Conservation (phyloP, 2,797 vertebrate genomes). For the Myotis daubentonii region DNA sequence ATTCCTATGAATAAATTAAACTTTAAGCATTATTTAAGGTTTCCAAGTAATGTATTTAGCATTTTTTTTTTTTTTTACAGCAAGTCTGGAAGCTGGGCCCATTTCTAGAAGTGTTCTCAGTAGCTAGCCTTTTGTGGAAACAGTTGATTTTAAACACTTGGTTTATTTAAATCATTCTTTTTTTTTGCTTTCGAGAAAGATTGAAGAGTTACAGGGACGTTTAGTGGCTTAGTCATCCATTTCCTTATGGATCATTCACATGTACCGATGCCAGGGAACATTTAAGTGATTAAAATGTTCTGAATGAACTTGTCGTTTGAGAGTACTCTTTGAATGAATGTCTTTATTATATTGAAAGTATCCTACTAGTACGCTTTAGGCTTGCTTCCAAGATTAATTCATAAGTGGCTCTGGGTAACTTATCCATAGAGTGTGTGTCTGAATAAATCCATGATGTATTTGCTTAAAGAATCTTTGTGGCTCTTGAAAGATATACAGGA, state of each 20-base stretch:
- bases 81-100: constrained; percentile 50
- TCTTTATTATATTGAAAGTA: neutral
- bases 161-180: constrained; percentile 57
- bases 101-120: constrained; percentile 67
- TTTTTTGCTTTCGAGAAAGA: constrained; percentile 62
- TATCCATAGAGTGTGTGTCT: neutral
- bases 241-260: constrained; percentile 59
- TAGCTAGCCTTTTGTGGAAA: constrained; percentile 65
- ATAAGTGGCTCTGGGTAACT: neutral
- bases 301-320: constrained; percentile 71
- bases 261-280: neutral
- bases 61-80: neutral
- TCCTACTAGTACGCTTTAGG: constrained; percentile 15
- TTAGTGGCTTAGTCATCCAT: constrained; percentile 64
- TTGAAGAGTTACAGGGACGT: constrained; percentile 40
- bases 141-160: constrained; percentile 62
- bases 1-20: constrained; percentile 63
- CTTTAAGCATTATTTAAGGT: constrained; percentile 62
- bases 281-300: constrained; percentile 70
- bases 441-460: neutral
- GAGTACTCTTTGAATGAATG: constrained; percentile 24
- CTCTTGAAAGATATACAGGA: constrained; percentile 8
- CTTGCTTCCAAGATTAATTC: constrained; percentile 63
- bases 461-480: constrained; percentile 18
- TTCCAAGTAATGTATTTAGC: constrained; percentile 62